Conservation (phyloP, 2,113 vertebrate species). For the Nothoprocta perdicaria region DNA sequence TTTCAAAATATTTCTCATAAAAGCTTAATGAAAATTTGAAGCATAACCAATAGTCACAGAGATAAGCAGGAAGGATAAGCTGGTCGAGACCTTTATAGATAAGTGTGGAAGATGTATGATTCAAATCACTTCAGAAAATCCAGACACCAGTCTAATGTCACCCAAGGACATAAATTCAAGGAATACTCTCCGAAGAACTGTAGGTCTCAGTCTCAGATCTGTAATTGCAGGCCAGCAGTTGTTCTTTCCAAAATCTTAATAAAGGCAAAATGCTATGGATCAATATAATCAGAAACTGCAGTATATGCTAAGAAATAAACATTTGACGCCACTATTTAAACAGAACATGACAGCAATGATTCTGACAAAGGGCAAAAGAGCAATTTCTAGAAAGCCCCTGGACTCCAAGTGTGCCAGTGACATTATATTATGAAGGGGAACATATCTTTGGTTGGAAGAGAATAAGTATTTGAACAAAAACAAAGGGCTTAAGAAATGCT, state of each 20-base stretch:
- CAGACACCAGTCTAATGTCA: background rate
- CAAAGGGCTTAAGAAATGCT: background rate
- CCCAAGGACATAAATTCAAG: background rate
- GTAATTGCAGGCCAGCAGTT: background rate
- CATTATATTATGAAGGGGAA: accelerated
- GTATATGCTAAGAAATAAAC: background rate
- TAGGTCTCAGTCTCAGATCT: background rate
- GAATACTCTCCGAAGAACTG: background rate
- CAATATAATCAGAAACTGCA: background rate
- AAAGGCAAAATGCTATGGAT: background rate
- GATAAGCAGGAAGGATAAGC: background rate
- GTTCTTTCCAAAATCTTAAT: background rate
- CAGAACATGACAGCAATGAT: background rate
- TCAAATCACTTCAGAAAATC: background rate
- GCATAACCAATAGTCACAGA: background rate
- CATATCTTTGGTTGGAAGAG: background rate
- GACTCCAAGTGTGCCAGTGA: background rate
- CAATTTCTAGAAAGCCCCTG: background rate
- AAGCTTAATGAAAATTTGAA: background rate
- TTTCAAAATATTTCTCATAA: background rate
- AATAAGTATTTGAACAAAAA: background rate
- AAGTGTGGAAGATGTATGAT: background rate
- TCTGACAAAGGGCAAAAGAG: background rate
- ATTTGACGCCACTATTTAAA: background rate
- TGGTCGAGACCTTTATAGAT: background rate